Evolutionary conservation across 2,113 vertebrate genomes (phyloP).

Genomic region (Arizona elegans): DNA sequence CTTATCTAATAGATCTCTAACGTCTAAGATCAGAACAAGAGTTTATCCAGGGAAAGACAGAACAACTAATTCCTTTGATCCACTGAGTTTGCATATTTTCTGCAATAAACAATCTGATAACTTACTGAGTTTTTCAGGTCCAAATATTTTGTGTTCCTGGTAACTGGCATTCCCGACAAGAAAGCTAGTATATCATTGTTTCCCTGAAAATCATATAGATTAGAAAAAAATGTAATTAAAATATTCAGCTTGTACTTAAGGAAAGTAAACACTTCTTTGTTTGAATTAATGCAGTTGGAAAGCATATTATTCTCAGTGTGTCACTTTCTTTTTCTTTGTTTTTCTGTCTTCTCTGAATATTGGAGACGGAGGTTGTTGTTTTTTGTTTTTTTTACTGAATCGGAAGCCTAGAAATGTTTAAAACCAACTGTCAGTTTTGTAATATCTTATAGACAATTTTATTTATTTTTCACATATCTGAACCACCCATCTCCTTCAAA

Average conservation of each 20-base stretch:
- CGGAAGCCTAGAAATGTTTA: neutral
- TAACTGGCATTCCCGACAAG: conserved; percentile 96
- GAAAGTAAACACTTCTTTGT: neutral
- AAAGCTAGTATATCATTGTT: conserved; percentile 99
- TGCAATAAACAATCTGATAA: neutral
- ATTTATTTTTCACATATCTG: neutral
- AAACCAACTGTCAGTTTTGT: neutral
- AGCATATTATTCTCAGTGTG: neutral
- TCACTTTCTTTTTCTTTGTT: neutral
- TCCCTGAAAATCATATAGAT: conserved; percentile 69
- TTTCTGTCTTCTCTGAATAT: neutral
- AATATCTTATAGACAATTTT: neutral
- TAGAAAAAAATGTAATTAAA: neutral
- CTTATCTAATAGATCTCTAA: neutral
- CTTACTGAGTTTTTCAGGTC: conserved; percentile 95
- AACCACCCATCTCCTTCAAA: neutral
- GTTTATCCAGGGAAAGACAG: neutral
- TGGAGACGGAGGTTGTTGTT: neutral
- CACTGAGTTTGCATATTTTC: neutral
- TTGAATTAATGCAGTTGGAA: neutral
- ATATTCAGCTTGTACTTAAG: neutral
- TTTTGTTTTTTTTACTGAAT: fast-evolving
- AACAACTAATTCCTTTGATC: fast-evolving
- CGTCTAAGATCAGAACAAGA: neutral
- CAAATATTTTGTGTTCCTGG: conserved; percentile 94